phyloP scores from a whole-genome alignment of 2,888 invertebrate genomes.

The Drosophila anomelani region DNA sequence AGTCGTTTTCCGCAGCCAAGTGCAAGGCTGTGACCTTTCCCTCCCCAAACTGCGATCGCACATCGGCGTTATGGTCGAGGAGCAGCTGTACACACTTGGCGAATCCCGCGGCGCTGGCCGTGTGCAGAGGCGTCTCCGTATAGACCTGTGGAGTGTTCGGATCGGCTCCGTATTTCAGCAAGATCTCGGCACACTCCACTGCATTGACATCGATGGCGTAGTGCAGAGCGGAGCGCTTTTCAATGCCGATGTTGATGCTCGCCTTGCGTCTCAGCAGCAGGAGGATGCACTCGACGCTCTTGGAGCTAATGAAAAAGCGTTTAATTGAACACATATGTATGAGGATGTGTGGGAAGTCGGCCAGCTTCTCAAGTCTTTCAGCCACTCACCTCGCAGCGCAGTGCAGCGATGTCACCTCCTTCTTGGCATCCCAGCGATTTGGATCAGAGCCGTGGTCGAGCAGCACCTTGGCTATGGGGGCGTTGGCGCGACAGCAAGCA shows the following conservation, averaged over 20 bases:
- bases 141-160: slow-evolving; percentile 93
- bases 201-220: slow-evolving; percentile 93
- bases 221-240: slow-evolving; percentile 91
- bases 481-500: slow-evolving; percentile 91
- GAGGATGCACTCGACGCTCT: slow-evolving; percentile 85
- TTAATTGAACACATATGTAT: slow-evolving; percentile 8
- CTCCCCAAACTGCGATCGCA: slow-evolving; percentile 89
- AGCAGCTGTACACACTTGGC: slow-evolving; percentile 89
- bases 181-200: slow-evolving; percentile 89
- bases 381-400: slow-evolving; percentile 89
- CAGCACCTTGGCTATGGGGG: slow-evolving; percentile 89
- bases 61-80: slow-evolving; percentile 91
- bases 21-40: slow-evolving; percentile 93
- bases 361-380: slow-evolving; percentile 22
- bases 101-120: slow-evolving; percentile 91
- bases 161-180: slow-evolving; percentile 91
- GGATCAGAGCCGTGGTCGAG: slow-evolving; percentile 89
- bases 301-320: slow-evolving; percentile 67
- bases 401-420: slow-evolving; percentile 90
- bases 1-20: slow-evolving; percentile 94
- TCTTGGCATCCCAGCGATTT: slow-evolving; percentile 89
- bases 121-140: slow-evolving; percentile 93
- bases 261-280: slow-evolving; percentile 90
- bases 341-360: background rate
- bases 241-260: slow-evolving; percentile 91